Evolutionary conservation across 2,797 vertebrate genomes (phyloP).

Genomic region (Phrynocephalus guinanensis): DNA sequence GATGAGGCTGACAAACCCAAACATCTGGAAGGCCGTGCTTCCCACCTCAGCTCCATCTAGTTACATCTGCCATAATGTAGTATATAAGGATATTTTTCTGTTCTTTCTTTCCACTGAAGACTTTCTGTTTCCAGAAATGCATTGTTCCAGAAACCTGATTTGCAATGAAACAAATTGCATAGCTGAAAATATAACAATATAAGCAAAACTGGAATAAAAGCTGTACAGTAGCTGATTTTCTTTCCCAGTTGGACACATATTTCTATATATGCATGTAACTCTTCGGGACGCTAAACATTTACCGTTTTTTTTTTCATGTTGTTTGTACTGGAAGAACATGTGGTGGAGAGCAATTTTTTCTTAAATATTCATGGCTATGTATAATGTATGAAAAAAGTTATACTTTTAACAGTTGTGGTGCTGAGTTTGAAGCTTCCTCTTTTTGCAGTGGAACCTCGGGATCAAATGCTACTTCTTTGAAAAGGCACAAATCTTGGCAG

Average conservation of each 20-base stretch:
- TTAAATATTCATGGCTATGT: not conserved
- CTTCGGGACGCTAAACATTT: not conserved
- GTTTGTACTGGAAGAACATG: not conserved
- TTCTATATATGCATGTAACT: not conserved
- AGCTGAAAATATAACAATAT: not conserved
- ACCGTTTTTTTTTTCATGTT: not conserved
- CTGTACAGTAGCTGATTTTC: too few relatives aligned
- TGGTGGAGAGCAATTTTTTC: not conserved
- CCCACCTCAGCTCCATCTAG: not conserved
- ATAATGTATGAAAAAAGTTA: not conserved
- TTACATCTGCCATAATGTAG: not conserved
- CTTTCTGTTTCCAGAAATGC: too few relatives aligned
- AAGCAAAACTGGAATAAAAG: not conserved
- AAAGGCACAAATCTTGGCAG: conserved; percentile 30
- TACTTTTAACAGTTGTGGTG: fast-evolving
- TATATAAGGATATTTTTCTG: not conserved
- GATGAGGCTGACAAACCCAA: not conserved
- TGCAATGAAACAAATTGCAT: not conserved
- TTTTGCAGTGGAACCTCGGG: conserved; percentile 57
- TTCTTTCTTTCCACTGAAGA: not conserved
- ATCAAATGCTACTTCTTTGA: not conserved
- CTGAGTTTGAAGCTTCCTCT: not conserved
- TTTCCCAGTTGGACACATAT: not conserved
- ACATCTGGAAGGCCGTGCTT: not conserved
- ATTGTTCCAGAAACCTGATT: too few relatives aligned